A percentile compares a stretch with the other conserved stretches of the same genome.
phyloP scores from a whole-genome alignment of 2,888 invertebrate genomes.

The Drepanosiphum platanoidis region DNA sequence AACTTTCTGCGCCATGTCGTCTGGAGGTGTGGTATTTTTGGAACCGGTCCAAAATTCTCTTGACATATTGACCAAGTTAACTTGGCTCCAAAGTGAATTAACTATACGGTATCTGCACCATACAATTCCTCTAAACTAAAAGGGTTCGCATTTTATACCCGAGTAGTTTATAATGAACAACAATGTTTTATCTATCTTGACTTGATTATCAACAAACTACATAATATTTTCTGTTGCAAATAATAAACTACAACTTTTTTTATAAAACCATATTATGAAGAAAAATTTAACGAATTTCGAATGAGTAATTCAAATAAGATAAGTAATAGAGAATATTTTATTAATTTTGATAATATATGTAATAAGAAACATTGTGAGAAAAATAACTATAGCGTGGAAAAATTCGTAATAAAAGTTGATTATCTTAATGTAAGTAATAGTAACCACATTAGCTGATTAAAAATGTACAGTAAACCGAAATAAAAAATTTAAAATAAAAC shows the following conservation, averaged over 20 bases:
- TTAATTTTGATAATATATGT: not conserved
- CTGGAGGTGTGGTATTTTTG: constrained; percentile 38
- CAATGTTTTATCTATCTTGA: constrained; percentile 1
- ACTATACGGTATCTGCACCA: constrained; percentile 11
- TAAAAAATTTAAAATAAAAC: not conserved
- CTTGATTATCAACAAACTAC: not conserved
- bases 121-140: constrained; percentile 34
- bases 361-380: not conserved
- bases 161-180: constrained; percentile 14
- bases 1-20: constrained; percentile 17
- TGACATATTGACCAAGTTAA: constrained; percentile 60
- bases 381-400: not conserved
- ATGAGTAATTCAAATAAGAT: not conserved
- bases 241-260: not conserved
- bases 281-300: not conserved
- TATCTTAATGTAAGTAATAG: no score
- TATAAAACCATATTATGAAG: not conserved
- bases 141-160: constrained; percentile 31
- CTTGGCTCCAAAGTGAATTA: constrained; percentile 56
- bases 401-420: not conserved
- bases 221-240: not conserved
- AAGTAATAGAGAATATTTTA: not conserved
- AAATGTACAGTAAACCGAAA: not conserved
- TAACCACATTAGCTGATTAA: no score
- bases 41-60: constrained; percentile 48